Base-by-base conservation (phyloP, 2,888 invertebrate species). In the Ormia ochracea region DNA sequence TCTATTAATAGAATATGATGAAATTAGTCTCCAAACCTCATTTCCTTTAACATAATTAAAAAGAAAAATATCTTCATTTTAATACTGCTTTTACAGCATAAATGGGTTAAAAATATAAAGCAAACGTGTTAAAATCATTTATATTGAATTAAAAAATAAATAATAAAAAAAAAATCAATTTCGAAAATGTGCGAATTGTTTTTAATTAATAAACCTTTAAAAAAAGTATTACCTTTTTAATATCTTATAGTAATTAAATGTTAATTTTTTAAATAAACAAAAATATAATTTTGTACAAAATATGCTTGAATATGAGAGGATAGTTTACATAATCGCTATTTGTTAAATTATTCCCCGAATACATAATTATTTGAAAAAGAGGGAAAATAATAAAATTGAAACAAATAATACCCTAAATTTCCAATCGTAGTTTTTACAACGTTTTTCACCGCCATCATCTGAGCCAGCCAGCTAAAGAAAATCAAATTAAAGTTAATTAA, bases 351-450 rank as follows among this genome's bases (percentile, higher is more conserved):
- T 63, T 75, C 26, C 63, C 69, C 65, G 69, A 28, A 59, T 28
- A 52, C 19, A 48, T 26, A 21, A 43, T 56, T 33, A 56, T 56
- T 68, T 10, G 9, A 33, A 56, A 36, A 45, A 56, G 26, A 36
- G 14, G 19, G 14, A 63, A 56, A 52, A 68, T 54, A 68, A 58
- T 50, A 69, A 79, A 73, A 61, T 70, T 61, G 52, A 58, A 70
- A 70, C 69, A 82, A 83, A 84, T 87, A 88, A 90, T 91, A 91
- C 91, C 91, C 91, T 90, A 90, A 91, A 91, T 90, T 91, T 91
- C 91, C 91, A 91, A 88, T 91, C 91, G 90, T 89, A 89, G 90
- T 89, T 90, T 89, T 90, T 90, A 86, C 87, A 87, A 85, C 86
- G 85, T 85, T 87, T 89, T 82, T 85, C 87, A 80, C 84, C 86